A percentile compares a stretch with the other conserved stretches of the same genome.
Evolutionary conservation across 1,140 invertebrate species (phyloP).

Genomic region (Frieseomelitta varia): DNA sequence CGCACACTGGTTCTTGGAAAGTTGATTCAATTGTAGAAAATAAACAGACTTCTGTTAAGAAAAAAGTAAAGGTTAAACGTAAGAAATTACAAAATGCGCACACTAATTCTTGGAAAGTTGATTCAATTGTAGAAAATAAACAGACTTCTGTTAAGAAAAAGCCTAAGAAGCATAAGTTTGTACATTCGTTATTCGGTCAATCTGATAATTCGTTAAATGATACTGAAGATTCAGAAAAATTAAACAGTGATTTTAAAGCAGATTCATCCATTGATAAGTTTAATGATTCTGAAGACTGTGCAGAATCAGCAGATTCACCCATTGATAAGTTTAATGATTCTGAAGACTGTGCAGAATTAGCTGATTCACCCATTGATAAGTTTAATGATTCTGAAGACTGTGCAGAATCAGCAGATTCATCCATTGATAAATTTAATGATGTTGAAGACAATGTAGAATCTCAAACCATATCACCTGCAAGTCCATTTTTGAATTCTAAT

Average conservation of each 20-base stretch:
- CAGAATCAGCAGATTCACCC: background rate
- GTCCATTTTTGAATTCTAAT: background rate
- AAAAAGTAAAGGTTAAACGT: too few species aligned
- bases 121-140: background rate
- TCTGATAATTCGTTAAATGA: background rate
- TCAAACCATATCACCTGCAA: background rate
- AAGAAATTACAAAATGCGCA: background rate
- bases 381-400: too few species aligned
- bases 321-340: background rate
- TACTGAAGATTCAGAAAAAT: background rate
- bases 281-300: too few species aligned
- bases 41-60: background rate
- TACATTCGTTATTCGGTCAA: background rate
- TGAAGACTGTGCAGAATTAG: background rate
- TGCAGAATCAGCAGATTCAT: background rate
- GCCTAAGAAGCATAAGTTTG: conserved; percentile 2
- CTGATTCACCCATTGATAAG: background rate
- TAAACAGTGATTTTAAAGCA: background rate
- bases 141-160: background rate
- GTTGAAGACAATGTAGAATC: background rate
- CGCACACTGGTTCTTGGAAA: background rate
- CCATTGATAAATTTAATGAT: background rate
- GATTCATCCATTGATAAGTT: background rate
- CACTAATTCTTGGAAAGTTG: conserved; percentile 6
- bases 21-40: background rate